Evolutionary conservation across 2,113 vertebrate genomes (phyloP).

Genomic region (Gopherus flavomarginatus): DNA sequence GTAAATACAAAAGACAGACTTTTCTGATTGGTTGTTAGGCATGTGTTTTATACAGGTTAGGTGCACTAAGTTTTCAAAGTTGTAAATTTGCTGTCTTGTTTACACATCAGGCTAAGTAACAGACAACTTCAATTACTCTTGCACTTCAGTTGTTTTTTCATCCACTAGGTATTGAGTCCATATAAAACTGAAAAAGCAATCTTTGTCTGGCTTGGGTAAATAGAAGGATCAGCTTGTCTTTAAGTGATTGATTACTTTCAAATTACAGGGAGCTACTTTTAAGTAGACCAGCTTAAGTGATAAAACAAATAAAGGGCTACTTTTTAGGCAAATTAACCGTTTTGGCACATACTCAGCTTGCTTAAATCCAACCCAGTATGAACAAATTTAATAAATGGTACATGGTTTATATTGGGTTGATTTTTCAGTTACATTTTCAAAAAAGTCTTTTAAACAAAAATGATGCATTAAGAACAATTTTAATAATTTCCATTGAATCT

Average conservation of each 20-base stretch:
- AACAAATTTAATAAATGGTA: neutral
- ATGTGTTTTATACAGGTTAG: neutral
- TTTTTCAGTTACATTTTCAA: neutral
- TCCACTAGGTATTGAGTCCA: slow-evolving; percentile 30
- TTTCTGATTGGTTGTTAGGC: neutral
- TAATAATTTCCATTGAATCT: neutral
- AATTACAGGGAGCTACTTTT: slow-evolving; percentile 63
- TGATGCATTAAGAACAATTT: neutral
- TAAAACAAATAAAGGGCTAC: slow-evolving; percentile 31
- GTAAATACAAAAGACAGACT: neutral
- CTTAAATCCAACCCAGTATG: neutral
- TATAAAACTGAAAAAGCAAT: slow-evolving; percentile 50
- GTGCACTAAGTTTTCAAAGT: neutral
- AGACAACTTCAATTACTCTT: slow-evolving; percentile 3
- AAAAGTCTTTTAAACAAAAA: neutral
- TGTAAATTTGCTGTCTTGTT: slow-evolving; percentile 19
- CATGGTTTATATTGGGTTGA: neutral
- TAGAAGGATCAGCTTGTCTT: slow-evolving; percentile 38
- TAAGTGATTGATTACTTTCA: slow-evolving; percentile 64
- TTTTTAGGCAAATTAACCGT: slow-evolving; percentile 11
- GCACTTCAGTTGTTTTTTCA: slow-evolving; percentile 6
- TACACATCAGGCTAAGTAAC: slow-evolving; percentile 6
- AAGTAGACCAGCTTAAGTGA: slow-evolving; percentile 21
- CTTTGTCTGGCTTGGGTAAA: slow-evolving; percentile 55
- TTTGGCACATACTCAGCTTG: neutral